Evolutionary conservation across 2,888 invertebrate species (phyloP).

Genomic region (Tetragnatha montana): DNA sequence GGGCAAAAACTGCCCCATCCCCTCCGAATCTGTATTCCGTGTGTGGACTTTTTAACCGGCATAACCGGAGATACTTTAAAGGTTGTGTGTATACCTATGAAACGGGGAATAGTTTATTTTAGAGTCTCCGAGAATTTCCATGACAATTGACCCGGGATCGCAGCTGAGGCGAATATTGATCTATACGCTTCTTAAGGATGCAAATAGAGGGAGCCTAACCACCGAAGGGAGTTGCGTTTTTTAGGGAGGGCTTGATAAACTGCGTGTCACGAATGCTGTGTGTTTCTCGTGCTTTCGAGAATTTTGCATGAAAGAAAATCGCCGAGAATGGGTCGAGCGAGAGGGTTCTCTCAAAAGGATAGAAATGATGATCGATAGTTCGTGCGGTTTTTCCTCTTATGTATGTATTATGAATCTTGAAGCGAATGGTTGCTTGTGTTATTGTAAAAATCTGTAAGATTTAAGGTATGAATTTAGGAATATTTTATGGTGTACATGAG

Average conservation of each 20-base stretch:
- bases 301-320: no score
- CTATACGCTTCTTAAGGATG: constrained; percentile 43
- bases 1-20: constrained; percentile 29
- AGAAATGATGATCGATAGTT: no score
- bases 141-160: constrained; percentile 55
- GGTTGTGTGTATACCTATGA: constrained; percentile 34
- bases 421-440: no score
- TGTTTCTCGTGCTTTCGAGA: background rate
- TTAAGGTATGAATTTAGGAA: no score
- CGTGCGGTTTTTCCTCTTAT: no score
- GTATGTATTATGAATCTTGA: no score
- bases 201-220: constrained; percentile 24
- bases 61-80: constrained; percentile 46
- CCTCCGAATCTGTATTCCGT: constrained; percentile 40
- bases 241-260: constrained; percentile 1
- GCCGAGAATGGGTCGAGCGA: no score
- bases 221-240: background rate
- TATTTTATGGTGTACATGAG: no score
- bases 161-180: constrained; percentile 63
- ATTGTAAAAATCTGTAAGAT: no score
- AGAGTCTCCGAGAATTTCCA: constrained; percentile 51
- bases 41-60: constrained; percentile 45
- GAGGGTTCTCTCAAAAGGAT: no score
- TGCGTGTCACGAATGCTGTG: background rate
- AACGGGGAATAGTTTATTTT: constrained; percentile 57